phyloP scores from a whole-genome alignment of 2,113 vertebrate species.

The Hiodon alosoides region DNA sequence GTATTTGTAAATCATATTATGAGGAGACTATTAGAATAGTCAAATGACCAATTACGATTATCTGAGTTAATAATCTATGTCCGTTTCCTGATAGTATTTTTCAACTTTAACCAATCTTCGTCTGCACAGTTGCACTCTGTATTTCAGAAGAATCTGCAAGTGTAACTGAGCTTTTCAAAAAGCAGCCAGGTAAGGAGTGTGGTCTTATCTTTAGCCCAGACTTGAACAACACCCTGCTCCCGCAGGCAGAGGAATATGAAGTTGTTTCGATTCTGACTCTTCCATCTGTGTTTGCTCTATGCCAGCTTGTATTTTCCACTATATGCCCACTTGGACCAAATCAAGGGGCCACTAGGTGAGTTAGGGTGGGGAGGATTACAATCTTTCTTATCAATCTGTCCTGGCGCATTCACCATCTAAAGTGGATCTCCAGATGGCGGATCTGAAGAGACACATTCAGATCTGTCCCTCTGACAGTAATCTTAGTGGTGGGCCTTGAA shows the following conservation, averaged over 20 bases:
- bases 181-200: conserved; percentile 18
- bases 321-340: conserved; percentile 7
- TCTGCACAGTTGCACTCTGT: not conserved
- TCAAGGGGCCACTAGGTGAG: not conserved
- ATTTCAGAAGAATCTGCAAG: conserved; percentile 3
- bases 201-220: not conserved
- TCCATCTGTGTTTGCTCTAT: not conserved
- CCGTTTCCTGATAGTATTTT: not conserved
- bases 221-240: not conserved
- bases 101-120: not conserved
- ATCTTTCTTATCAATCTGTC: not conserved
- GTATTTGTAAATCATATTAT: not conserved
- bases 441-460: no score
- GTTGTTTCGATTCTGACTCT: not conserved
- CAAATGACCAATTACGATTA: not conserved
- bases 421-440: not conserved
- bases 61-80: not conserved
- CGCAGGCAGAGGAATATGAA: not conserved
- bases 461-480: not conserved
- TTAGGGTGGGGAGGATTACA: not conserved
- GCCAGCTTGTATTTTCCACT: not conserved
- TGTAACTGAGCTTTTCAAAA: conserved; percentile 8
- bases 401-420: not conserved
- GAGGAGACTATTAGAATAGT: not conserved
- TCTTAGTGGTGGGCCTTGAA: not conserved